phyloP scores from a whole-genome alignment of 2,797 vertebrate species.

The Borostomias antarcticus region DNA sequence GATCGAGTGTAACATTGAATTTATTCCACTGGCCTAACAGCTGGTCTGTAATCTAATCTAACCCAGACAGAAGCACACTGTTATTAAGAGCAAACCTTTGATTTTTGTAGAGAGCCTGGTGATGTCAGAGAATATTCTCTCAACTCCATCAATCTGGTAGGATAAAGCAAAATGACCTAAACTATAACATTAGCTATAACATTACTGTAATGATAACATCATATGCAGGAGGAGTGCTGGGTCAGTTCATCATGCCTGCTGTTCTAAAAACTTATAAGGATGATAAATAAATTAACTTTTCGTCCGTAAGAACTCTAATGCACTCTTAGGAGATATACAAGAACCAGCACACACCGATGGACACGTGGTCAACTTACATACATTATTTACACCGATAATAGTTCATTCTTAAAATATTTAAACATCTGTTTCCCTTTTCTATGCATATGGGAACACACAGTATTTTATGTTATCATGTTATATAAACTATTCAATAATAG shows the following conservation, averaged over 20 bases:
- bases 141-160: constrained; percentile 3
- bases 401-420: constrained; percentile 38
- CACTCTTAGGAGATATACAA: constrained; percentile 30
- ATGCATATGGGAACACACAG: no score
- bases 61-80: not conserved
- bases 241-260: constrained; percentile 27
- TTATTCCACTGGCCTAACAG: constrained; percentile 26
- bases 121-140: constrained; percentile 9
- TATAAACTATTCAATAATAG: not conserved
- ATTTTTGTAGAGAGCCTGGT: no score
- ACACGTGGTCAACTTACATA: constrained; percentile 12
- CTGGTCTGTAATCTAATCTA: constrained; percentile 8
- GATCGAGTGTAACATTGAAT: constrained; percentile 10
- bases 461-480: no score
- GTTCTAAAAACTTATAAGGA: constrained; percentile 18
- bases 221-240: constrained; percentile 10
- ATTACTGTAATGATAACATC: not conserved
- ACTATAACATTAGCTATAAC: not conserved
- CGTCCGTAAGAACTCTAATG: constrained; percentile 20
- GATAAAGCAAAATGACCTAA: not conserved
- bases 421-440: constrained; percentile 2
- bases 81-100: no score
- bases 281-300: constrained; percentile 30
- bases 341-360: constrained; percentile 30
- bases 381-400: constrained; percentile 32